Base-by-base conservation (phyloP, 1,140 invertebrate species). In the Hirudo medicinalis region DNA sequence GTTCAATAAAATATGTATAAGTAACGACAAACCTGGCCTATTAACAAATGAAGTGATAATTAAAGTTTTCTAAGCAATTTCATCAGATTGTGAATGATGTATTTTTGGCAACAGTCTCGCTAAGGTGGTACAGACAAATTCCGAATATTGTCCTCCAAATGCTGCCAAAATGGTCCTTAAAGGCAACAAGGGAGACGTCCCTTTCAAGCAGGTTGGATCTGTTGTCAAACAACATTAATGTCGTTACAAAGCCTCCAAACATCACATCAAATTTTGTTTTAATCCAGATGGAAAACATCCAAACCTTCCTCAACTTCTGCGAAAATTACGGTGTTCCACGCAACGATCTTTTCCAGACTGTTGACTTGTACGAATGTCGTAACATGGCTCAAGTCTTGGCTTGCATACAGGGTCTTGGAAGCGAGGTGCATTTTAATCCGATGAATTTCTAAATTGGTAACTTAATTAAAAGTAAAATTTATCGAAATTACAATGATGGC, bases 161-260 rank as follows among this genome's bases (percentile, higher is more conserved):
- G 60, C 55, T 13, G 66, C 69, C 75, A 89, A 87, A 11, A 83
- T 74, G 73, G 68, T 25, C 13, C 73, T 74, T 25, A 71, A 71
- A 43, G 70, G 70, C 19, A 74, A 74, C 66, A 72, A 55, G 3
- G 43, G 73, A 17, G 71, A 69, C 36, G 70, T 69, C 25, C 70
- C 73, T 54, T 74, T 74, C 70, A 74, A 74, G 68, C 73, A 74
- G 73, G 73, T 74, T 11, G 25, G 19, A 36, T 54, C 22, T 2
- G 0, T 36, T 36, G 13, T 68, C 17, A 20, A 63, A 27, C 60
- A 17, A 13, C 4, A 63, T 63, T 63, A 20, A 25, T 49, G 43
- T 8, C 43, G 13, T 49, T 49, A 49, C 3, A 49, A 2, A 49
- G 43, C 0, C 3, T 49, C 43, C 43, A 49, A 49, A 17, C 43